These are phyloP conservation scores for Chloroceryle aenea DNA, from an alignment of 2,113 vertebrate species.

Conservation along the genomic window DNA sequence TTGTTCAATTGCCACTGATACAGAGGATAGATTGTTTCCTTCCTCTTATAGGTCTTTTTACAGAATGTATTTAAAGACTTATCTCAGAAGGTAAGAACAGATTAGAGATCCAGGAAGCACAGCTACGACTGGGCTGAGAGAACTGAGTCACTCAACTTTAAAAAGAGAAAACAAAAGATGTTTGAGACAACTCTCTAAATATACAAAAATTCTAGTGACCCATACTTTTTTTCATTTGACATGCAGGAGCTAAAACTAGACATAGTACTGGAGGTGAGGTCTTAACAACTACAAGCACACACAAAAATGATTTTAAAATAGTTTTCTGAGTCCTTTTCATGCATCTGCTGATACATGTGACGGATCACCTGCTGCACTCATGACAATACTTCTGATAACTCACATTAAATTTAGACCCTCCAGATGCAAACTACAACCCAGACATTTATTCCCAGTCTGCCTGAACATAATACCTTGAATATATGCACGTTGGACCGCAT, in stretches of 20 bases:
- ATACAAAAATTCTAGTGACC: neutral
- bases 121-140: neutral
- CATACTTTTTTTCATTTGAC: neutral
- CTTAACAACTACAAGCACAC: neutral
- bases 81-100: neutral
- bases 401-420: neutral
- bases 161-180: neutral
- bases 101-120: neutral
- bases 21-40: neutral
- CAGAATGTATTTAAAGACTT: neutral
- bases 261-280: neutral
- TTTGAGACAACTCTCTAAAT: neutral
- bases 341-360: neutral
- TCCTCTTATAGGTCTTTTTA: neutral
- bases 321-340: neutral
- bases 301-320: neutral
- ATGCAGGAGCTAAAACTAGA: neutral
- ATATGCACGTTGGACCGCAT: neutral
- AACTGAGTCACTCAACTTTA: neutral
- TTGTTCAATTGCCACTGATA: neutral
- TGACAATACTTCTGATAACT: neutral
- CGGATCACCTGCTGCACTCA: neutral
- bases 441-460: neutral
- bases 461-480: neutral
- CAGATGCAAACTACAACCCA: neutral